phyloP scores from a whole-genome alignment of 2,888 invertebrate genomes.

The Cosmorhoe ocellata region DNA sequence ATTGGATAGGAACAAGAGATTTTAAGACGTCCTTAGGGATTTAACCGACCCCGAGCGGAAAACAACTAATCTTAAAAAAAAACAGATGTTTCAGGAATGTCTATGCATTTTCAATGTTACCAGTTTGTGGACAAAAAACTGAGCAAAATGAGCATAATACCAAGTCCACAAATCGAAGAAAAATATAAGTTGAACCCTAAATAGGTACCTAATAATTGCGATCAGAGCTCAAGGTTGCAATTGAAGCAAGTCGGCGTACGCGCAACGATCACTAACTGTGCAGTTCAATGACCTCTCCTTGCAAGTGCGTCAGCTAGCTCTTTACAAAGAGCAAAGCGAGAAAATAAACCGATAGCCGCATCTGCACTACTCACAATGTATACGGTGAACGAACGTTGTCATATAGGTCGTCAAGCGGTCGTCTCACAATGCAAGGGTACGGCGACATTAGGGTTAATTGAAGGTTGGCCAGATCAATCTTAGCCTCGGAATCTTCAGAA shows the following conservation, averaged over 20 bases:
- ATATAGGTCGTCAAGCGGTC: conserved; percentile 67
- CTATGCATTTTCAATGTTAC: too few species aligned
- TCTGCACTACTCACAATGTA: conserved; percentile 60
- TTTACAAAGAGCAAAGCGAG: conserved; percentile 76
- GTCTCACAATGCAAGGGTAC: conserved; percentile 58
- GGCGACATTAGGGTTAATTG: conserved; percentile 49
- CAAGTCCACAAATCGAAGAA: background rate
- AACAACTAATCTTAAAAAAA: too few species aligned
- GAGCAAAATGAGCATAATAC: background rate
- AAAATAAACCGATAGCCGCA: conserved; percentile 77
- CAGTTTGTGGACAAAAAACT: too few species aligned
- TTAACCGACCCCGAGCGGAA: too few species aligned
- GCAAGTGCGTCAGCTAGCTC: conserved; percentile 74
- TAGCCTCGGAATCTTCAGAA: conserved; percentile 27
- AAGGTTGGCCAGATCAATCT: conserved; percentile 51
- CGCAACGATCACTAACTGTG: conserved; percentile 57
- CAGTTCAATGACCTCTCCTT: conserved; percentile 65
- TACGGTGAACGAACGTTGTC: conserved; percentile 69
- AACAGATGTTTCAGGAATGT: too few species aligned
- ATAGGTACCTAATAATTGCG: conserved; percentile 22
- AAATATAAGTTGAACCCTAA: conserved; percentile 11
- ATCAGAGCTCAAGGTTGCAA: conserved; percentile 56
- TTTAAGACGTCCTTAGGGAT: too few species aligned
- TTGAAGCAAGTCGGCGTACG: conserved; percentile 57
- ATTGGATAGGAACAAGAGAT: too few species aligned